Percentiles rank a stretch among this genome's conserved stretches.
These are phyloP conservation scores for Conchocele bisecta DNA, from an alignment of 2,888 invertebrate genomes.

Conservation along the genomic window DNA sequence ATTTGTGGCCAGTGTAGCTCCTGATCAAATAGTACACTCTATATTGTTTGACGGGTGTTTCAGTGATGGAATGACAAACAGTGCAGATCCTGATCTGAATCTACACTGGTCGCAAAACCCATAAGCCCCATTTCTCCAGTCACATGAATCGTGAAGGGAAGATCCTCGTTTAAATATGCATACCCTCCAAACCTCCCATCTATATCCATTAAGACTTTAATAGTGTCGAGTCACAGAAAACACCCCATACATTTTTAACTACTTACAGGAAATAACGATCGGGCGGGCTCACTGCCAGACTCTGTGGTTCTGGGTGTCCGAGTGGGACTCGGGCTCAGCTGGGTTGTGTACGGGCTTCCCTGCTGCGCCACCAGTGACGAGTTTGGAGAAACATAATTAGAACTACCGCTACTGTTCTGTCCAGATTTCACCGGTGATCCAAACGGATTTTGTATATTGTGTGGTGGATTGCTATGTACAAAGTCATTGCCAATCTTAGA, in stretches of 20 bases:
- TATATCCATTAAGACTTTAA: too few relatives aligned
- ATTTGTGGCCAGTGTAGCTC: too few relatives aligned
- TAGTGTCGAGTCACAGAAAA: too few relatives aligned
- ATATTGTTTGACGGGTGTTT: too few relatives aligned
- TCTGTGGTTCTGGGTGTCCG: conserved; percentile 16
- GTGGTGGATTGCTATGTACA: conserved; percentile 55
- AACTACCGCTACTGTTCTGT: conserved; percentile 9
- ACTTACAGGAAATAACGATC: conserved; percentile 64
- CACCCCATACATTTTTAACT: background rate
- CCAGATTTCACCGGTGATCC: conserved; percentile 60
- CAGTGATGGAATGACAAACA: too few relatives aligned
- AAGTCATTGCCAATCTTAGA: conserved; percentile 84
- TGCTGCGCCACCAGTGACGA: conserved; percentile 62
- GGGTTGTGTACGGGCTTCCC: conserved; percentile 59
- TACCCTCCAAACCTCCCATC: too few relatives aligned
- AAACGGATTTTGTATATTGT: conserved; percentile 69
- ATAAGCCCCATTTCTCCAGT: too few relatives aligned
- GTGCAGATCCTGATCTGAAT: too few relatives aligned
- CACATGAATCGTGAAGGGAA: too few relatives aligned
- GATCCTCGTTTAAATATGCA: too few relatives aligned
- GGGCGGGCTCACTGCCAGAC: conserved; percentile 37
- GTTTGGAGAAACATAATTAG: conserved; percentile 55
- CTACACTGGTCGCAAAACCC: too few relatives aligned
- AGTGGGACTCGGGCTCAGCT: conserved; percentile 53
- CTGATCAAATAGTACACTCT: too few relatives aligned